Conservation (phyloP, 2,888 invertebrate genomes). For the Taphrorychus bicolor region DNA sequence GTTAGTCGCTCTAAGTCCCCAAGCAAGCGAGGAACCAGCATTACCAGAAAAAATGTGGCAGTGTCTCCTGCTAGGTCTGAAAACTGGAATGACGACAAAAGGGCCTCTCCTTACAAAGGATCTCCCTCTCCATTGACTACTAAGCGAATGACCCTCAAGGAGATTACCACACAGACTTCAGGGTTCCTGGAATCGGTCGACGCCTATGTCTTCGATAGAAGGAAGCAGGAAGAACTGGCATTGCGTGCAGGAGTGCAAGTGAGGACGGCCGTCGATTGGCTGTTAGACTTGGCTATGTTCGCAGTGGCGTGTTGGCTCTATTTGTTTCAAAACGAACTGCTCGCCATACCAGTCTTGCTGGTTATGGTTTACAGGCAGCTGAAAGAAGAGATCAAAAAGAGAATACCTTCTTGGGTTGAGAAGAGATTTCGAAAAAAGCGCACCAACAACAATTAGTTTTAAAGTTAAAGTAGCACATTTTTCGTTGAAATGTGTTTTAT, state of each 20-base stretch:
- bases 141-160: slow-evolving; percentile 52
- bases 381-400: slow-evolving; percentile 66
- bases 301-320: slow-evolving; percentile 82
- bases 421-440: slow-evolving; percentile 40
- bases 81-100: slow-evolving; percentile 42
- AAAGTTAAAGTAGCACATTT: neutral
- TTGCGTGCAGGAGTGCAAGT: slow-evolving; percentile 73
- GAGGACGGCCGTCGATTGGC: slow-evolving; percentile 72
- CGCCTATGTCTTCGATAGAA: slow-evolving; percentile 38
- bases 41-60: slow-evolving; percentile 36
- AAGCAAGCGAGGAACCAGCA: slow-evolving; percentile 37
- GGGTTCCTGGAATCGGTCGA: slow-evolving; percentile 54
- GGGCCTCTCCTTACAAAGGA: slow-evolving; percentile 43
- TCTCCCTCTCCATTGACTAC: slow-evolving; percentile 45
- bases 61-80: slow-evolving; percentile 44
- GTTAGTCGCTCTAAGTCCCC: slow-evolving; percentile 38
- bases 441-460: slow-evolving; percentile 3
- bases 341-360: slow-evolving; percentile 80
- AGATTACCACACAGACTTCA: slow-evolving; percentile 58
- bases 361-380: slow-evolving; percentile 80
- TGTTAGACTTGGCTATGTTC: slow-evolving; percentile 77
- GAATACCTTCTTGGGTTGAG: slow-evolving; percentile 49
- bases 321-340: slow-evolving; percentile 78
- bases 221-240: slow-evolving; percentile 64
- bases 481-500: neutral